Conservation (phyloP, 2,888 invertebrate genomes). For the Synanthedon myopaeformis region DNA sequence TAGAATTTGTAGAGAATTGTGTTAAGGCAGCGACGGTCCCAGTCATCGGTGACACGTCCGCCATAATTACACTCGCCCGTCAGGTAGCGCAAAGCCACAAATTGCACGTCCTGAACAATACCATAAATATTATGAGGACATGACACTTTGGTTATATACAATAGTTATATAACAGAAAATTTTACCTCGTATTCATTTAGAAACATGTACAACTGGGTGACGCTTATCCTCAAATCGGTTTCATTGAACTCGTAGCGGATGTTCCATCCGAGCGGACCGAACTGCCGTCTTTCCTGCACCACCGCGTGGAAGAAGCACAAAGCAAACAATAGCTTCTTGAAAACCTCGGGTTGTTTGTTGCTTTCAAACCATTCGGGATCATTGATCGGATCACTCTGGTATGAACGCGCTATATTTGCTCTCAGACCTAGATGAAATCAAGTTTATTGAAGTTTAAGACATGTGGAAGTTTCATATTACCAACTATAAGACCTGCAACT, state of each 20-base stretch:
- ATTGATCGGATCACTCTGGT: slow-evolving; percentile 87
- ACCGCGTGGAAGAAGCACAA: slow-evolving; percentile 96
- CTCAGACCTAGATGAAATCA: slow-evolving; percentile 59
- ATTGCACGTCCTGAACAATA: slow-evolving; percentile 75
- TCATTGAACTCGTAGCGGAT: slow-evolving; percentile 96
- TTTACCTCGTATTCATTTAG: slow-evolving; percentile 80
- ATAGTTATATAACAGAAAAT: not conserved
- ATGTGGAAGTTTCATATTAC: too few species aligned
- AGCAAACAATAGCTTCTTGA: slow-evolving; percentile 88
- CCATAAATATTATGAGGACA: not conserved
- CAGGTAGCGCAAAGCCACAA: slow-evolving; percentile 88
- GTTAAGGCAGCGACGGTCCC: slow-evolving; percentile 89
- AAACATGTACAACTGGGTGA: slow-evolving; percentile 89
- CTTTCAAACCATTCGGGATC: slow-evolving; percentile 90
- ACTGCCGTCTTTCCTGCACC: slow-evolving; percentile 90
- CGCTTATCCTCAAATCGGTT: slow-evolving; percentile 90
- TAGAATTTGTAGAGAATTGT: slow-evolving; percentile 88
- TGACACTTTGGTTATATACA: not conserved
- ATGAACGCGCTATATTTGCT: slow-evolving; percentile 87
- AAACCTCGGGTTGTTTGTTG: slow-evolving; percentile 78
- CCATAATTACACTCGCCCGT: slow-evolving; percentile 98
- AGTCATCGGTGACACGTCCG: slow-evolving; percentile 94
- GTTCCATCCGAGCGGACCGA: slow-evolving; percentile 96
- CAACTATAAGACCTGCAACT: too few species aligned
- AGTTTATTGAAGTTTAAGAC: too few species aligned